Evolutionary conservation across 2,113 vertebrate genomes (phyloP), one percentile per base, ranked within the genome.

Genomic region (Tringa solitaria): DNA sequence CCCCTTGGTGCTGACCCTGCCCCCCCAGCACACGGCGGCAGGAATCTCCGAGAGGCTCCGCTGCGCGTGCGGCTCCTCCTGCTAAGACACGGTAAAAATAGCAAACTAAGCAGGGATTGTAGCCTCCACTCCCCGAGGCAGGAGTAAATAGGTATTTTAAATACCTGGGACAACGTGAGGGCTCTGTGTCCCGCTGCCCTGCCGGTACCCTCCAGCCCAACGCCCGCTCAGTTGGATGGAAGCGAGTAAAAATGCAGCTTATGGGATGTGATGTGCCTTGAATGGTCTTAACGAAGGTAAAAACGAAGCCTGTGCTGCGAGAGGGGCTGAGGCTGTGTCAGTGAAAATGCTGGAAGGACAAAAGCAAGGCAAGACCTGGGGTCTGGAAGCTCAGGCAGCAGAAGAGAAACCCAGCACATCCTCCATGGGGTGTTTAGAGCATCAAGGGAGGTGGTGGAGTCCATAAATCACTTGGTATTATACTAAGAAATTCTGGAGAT

Each of bases 61-160:
- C 89, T 74, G 63, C 50, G 32, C 94, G 57, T 23, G 51, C 2
- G 0, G 73, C 91, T 84, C 46, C 8, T 75, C 84, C 85, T 63
- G 39, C 76, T 96, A 95, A 96, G 95, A 84, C 95, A 28, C 0
- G 1, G 70, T 96, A 97, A 97, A 98, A 98, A 98, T 98, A 98
- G 92, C 96, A 37, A 7, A 73, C 67, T 96, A 96, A 98, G 97
- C 82, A 59, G 96, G 97, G 97, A 95, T 97, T 94, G 95, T 27
- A 90, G 67, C 95, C 79, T 68, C 63, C 10, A 65, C 92, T 74
- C 80, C 56, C 33, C 12, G 69, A 64, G 91, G 39, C 43, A 41
- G 26, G 83, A 89, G 86, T 89, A 95, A 96, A 93, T 45, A 89
- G 89, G 93, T 24, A 65, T 94, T 93, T 94, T 93, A 86, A 97